Base-by-base conservation (phyloP, 2,797 vertebrate species). In the Megaceryle alcyon region DNA sequence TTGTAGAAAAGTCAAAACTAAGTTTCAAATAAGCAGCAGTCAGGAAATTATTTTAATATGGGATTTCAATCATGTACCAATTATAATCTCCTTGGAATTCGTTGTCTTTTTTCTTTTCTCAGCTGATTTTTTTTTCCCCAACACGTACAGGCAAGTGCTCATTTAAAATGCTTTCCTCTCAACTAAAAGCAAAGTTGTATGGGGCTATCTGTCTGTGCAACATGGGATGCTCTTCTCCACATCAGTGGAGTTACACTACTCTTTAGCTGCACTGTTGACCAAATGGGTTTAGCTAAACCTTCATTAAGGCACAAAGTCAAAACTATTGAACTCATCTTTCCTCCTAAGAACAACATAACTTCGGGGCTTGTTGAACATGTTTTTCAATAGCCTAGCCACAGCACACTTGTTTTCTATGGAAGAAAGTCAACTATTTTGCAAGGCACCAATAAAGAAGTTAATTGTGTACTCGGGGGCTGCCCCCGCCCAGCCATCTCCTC, bases 41-140 rank as follows among this genome's bases (percentile, higher is more conserved):
- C 90, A 94, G 93, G 90, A 95, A 94, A 92, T 95, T 71, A 95
- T 96, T 96, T 94, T 95, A 94, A 90, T 88, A 92, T 54, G 81
- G 77, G 92, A 88, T 94, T 94, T 90, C 92, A 94, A 84, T 88
- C 87, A 68, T 64, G 78, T 68, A 85, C 86, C 88, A 92, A 91
- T 96, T 96, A 93, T 81, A 94, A 96, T 84, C 75, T 86, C 88
- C 61, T 46, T 80, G 88, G 94, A 88, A 94, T 94, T 94, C 7
- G 6, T 60, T 92, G 91, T 82, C 71, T 92, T 56, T 89, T 63
- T 61, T 43, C 35, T 76, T 54, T 80, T 29, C 66, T 60, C 73
- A 84, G 91, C 95, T 88, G 86, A 79, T 61, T 43, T 73, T 63
- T 48, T 41, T 41, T 48, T 23, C 12, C 49, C 64, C 53, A 57